phyloP scores from a whole-genome alignment of 2,797 vertebrate species.

The Betta splendens region DNA sequence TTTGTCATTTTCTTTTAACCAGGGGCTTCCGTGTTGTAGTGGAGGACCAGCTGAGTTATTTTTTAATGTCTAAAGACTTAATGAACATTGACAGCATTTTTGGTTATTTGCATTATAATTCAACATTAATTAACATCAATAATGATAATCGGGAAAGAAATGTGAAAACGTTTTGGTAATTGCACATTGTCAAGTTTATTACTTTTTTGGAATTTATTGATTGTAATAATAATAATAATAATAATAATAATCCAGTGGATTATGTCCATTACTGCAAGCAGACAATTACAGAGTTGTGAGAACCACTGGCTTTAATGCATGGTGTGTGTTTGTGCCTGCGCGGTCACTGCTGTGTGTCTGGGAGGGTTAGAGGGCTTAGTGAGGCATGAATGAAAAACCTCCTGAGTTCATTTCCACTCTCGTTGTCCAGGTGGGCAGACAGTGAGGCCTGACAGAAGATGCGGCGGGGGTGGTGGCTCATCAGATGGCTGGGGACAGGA shows the following conservation, averaged over 20 bases:
- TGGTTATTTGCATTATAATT: too few species aligned
- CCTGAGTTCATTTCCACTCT: conserved; percentile 21
- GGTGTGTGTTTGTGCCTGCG: conserved; percentile 1
- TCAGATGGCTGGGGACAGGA: conserved; percentile 79
- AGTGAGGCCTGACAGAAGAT: conserved; percentile 83
- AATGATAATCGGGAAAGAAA: too few species aligned
- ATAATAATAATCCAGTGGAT: conserved; percentile 19
- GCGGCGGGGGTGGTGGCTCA: conserved; percentile 76
- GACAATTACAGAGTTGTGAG: conserved; percentile 8
- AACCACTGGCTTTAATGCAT: conserved; percentile 10
- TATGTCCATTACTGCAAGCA: conserved; percentile 8
- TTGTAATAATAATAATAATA: too few species aligned
- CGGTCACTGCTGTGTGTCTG: conserved; percentile 34
- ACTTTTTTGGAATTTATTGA: too few species aligned
- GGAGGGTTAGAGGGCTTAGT: background rate
- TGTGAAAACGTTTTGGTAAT: too few species aligned
- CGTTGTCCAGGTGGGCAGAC: conserved; percentile 74
- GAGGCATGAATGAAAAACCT: conserved; percentile 39
- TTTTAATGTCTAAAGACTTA: too few species aligned
- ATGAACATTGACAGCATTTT: too few species aligned
- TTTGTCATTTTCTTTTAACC: too few species aligned
- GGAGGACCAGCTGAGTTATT: too few species aligned
- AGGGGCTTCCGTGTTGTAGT: too few species aligned
- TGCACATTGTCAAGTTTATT: too few species aligned
- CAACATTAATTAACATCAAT: too few species aligned